A percentile compares a stretch with the other conserved stretches of the same genome.
These are phyloP conservation scores for Drosophila buzzatii DNA, from an alignment of 2,888 invertebrate genomes.

Conservation along the genomic window DNA sequence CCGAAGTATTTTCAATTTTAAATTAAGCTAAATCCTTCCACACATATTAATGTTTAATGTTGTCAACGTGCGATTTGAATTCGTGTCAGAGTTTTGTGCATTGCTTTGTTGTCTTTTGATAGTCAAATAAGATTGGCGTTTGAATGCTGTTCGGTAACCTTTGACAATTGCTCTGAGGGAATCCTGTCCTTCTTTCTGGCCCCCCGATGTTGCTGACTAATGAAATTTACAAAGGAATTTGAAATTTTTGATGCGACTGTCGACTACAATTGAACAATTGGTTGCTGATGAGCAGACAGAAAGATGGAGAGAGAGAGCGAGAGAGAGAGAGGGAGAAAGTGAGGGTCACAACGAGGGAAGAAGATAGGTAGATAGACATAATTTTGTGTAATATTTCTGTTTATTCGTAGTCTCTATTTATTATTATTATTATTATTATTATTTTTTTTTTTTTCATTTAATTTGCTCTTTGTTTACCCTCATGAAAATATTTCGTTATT, in stretches of 20 bases:
- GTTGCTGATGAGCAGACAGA: conserved; percentile 60
- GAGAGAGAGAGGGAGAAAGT: background rate
- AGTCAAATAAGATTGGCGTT: conserved; percentile 5
- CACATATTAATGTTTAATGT: background rate
- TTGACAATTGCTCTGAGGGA: conserved; percentile 3
- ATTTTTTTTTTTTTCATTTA: background rate
- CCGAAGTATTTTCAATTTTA: background rate
- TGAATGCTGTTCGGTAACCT: background rate
- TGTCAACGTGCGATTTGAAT: background rate
- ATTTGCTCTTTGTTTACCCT: background rate
- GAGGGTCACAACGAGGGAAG: too few relatives aligned
- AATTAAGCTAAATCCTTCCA: background rate
- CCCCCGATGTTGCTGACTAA: background rate
- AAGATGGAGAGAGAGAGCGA: background rate
- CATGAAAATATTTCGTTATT: conserved; percentile 56
- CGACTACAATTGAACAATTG: conserved; percentile 68
- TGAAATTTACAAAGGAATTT: conserved; percentile 24
- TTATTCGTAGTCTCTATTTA: background rate
- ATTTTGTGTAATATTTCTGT: conserved; percentile 4
- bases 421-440: too few relatives aligned
- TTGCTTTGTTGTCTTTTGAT: conserved; percentile 7
- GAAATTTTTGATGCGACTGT: conserved; percentile 30
- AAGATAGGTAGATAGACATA: background rate
- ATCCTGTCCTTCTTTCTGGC: background rate
- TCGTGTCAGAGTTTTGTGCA: background rate